Conservation (phyloP, 2,113 vertebrate species). For the Amia ocellicauda region DNA sequence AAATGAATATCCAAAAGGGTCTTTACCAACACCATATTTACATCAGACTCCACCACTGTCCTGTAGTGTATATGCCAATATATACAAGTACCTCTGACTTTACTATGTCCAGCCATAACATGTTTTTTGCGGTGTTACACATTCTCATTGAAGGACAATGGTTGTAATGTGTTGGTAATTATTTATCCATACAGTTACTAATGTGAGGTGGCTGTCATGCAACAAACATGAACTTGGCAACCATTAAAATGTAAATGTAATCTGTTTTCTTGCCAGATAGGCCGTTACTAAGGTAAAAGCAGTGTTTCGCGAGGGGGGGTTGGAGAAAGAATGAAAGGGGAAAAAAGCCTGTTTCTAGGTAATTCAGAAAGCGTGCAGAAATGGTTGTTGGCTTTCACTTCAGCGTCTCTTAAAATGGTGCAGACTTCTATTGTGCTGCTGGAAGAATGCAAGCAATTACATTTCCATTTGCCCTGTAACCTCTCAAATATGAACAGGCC, state of each 20-base stretch:
- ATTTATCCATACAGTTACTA: neutral
- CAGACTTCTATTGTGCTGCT: slow-evolving; percentile 41
- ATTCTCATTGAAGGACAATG: too few species aligned
- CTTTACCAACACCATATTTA: too few species aligned
- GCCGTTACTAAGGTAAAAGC: slow-evolving; percentile 17
- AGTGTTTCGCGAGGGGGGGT: neutral
- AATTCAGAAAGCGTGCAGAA: slow-evolving; percentile 31
- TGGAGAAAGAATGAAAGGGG: slow-evolving; percentile 8
- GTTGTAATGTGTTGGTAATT: too few species aligned
- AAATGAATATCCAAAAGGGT: too few species aligned
- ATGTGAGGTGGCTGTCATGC: slow-evolving; percentile 20
- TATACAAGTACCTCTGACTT: too few species aligned
- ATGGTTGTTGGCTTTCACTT: slow-evolving; percentile 17
- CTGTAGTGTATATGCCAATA: too few species aligned
- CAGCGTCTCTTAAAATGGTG: slow-evolving; percentile 29
- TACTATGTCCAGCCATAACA: too few species aligned
- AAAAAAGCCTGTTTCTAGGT: slow-evolving; percentile 16
- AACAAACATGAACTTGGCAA: slow-evolving; percentile 29
- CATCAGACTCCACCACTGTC: too few species aligned
- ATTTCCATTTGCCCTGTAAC: slow-evolving; percentile 40
- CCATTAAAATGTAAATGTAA: slow-evolving; percentile 24
- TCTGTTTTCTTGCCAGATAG: slow-evolving; percentile 32
- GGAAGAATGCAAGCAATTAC: slow-evolving; percentile 45
- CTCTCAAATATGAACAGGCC: slow-evolving; percentile 45
- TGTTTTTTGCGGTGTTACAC: too few species aligned